Evolutionary conservation across 2,113 vertebrate genomes (phyloP).

Genomic region (Monopterus albus): DNA sequence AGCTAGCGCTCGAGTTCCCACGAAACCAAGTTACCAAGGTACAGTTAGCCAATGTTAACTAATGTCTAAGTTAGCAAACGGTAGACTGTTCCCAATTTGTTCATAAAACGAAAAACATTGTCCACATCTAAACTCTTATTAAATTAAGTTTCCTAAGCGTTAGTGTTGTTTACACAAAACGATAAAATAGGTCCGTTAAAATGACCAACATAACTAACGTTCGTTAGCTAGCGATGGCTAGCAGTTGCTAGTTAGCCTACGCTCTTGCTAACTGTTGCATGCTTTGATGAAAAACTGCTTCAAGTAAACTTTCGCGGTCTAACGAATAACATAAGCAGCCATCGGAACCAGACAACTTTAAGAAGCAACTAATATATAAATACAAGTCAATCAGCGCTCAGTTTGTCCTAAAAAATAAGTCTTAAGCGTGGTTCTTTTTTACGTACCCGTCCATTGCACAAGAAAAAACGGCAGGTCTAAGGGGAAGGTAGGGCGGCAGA

Average conservation of each 20-base stretch:
- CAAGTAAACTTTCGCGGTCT: constrained; percentile 65
- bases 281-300: constrained; percentile 63
- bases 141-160: neutral
- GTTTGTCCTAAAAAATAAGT: constrained; percentile 26
- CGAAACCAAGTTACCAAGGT: constrained; percentile 62
- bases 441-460: constrained; percentile 99
- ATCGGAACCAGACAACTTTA: accelerated
- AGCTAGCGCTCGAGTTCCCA: constrained; percentile 65
- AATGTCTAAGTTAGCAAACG: neutral
- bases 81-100: accelerated
- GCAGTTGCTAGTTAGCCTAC: constrained; percentile 53
- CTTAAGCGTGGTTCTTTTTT: constrained; percentile 58
- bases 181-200: neutral
- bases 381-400: accelerated
- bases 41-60: constrained; percentile 33
- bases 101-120: neutral
- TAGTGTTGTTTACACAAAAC: neutral
- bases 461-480: constrained; percentile 90
- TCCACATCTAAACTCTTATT: accelerated
- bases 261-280: constrained; percentile 79
- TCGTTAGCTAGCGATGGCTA: constrained; percentile 34
- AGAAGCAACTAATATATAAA: neutral
- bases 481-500: constrained; percentile 75
- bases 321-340: neutral
- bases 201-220: constrained; percentile 3